Conservation (phyloP, 2,113 vertebrate species). For the Apistogramma diplotaenia region DNA sequence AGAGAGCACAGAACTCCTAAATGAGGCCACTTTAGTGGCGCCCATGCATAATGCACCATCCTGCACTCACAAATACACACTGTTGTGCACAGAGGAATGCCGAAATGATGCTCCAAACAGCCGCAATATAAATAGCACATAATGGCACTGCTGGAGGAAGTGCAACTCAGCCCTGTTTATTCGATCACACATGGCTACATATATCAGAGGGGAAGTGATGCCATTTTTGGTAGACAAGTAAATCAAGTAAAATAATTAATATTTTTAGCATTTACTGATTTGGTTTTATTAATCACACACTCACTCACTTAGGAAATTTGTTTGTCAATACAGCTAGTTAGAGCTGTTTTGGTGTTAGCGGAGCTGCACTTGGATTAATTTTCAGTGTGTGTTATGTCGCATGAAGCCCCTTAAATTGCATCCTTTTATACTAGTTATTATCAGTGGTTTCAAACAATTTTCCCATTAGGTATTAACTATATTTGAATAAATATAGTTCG, state of each 20-base stretch:
- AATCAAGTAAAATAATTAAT: background rate
- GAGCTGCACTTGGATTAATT: background rate
- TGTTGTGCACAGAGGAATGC: conserved; percentile 9
- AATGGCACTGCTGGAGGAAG: conserved; percentile 17
- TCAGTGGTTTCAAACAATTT: background rate
- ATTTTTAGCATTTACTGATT: background rate
- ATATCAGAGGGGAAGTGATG: background rate
- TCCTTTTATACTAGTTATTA: background rate
- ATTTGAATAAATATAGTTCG: background rate
- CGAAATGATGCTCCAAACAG: conserved; percentile 4
- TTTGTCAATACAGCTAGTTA: background rate
- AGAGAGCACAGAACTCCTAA: background rate
- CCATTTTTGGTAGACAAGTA: background rate
- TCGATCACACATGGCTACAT: background rate
- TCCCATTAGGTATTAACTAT: background rate
- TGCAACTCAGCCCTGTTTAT: conserved; percentile 16
- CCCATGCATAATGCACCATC: conserved; percentile 18
- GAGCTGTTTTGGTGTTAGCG: background rate
- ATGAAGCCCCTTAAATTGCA: background rate
- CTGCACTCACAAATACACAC: background rate
- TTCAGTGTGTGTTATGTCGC: background rate
- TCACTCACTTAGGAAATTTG: background rate
- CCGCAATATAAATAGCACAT: conserved; percentile 30
- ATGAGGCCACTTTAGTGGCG: background rate
- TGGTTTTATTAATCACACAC: background rate